Evolutionary conservation across 1,140 invertebrate species (phyloP).

Genomic region (Lasioglossum baleicum): DNA sequence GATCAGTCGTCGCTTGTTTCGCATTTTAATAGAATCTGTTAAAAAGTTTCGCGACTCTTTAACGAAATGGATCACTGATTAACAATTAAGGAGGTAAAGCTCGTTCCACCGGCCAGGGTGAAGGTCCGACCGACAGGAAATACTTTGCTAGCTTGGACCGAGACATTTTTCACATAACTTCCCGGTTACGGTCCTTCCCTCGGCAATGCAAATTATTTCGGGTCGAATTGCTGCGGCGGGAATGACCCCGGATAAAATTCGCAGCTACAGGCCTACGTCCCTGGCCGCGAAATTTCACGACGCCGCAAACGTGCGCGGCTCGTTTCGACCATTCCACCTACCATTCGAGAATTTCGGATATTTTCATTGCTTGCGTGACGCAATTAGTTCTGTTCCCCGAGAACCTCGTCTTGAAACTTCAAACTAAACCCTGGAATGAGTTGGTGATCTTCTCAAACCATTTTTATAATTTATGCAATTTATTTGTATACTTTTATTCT

Average conservation of each 20-base stretch:
- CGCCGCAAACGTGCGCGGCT: neutral
- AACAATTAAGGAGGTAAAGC: too few relatives aligned
- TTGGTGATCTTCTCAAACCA: too few relatives aligned
- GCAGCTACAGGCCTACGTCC: neutral
- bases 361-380: neutral
- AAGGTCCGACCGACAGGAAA: neutral
- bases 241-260: neutral
- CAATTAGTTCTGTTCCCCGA: neutral
- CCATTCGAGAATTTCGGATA: neutral
- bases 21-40: too few relatives aligned
- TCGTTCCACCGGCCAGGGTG: too few relatives aligned
- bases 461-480: too few relatives aligned
- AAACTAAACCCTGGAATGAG: too few relatives aligned
- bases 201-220: constrained; percentile 1
- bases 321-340: neutral
- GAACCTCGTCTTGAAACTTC: neutral
- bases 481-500: too few relatives aligned
- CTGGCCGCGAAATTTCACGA: neutral
- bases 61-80: too few relatives aligned
- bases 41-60: too few relatives aligned
- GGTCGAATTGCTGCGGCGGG: neutral
- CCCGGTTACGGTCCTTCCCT: neutral
- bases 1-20: too few relatives aligned
- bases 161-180: neutral
- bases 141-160: neutral